Evolutionary conservation across 2,888 invertebrate species (phyloP), one percentile per base, ranked within the genome.

Genomic region (Cyaniris semiargus): DNA sequence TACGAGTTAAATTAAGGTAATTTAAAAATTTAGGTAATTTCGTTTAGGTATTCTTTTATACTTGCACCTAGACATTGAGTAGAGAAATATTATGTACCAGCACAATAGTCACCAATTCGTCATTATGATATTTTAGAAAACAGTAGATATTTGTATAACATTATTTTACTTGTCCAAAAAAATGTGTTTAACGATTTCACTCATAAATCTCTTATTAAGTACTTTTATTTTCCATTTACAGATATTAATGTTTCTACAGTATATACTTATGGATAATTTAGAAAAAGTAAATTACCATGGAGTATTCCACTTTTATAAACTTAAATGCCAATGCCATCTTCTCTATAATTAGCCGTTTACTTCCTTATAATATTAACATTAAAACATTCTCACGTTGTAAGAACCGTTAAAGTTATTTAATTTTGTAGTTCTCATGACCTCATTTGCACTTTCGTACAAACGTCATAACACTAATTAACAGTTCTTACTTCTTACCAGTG

Each of bases 311-410:
- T 60, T 60, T 60, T 66, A 15, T 15, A 2, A 66, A 31, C 27
- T 15, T 31, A 31, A 66, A 66, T 31, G 66, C 66, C 66, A 66
- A 66, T 66, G 31, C 66, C 66, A 66, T 27, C 27, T 66, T 66
- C 31, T 66, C 21, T 66, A 66, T 66, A 66, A 66, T 66, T 66
- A 27, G 18, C 66, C 15, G 66, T 27, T 66, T 31, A 66, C 66
- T 66, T 66, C 66, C 66, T 66, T 66, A 66, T 23, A 60, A 66
- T 66, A 66, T 66, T 31, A 66, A 66, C 66, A 66, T 66, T 66
- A 66, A 66, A 66, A 66, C 15, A 66, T 66, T 66, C 66, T 66
- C 66, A 66, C 66, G 66, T 66, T 66, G 27, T 10, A 31, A 27
- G 23, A 66, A 66, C 66, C 66, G 66, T 66, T 66, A 66, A 60